These are phyloP conservation scores for Eciton burchellii DNA, from an alignment of 1,140 invertebrate genomes.

Conservation along the genomic window DNA sequence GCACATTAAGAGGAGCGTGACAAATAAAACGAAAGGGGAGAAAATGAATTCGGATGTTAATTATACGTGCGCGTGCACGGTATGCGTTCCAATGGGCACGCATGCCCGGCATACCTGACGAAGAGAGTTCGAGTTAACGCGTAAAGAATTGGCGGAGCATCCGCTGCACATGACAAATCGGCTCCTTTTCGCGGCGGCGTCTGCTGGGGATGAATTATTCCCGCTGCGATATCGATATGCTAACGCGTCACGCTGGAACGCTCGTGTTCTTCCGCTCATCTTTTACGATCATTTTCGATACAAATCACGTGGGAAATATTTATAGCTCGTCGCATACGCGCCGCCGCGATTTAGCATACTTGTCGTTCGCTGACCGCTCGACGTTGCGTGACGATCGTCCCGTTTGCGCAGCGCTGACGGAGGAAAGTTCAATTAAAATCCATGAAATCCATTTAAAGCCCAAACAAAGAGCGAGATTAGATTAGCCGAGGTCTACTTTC, in stretches of 20 bases:
- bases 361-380: background rate
- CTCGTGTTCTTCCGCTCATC: background rate
- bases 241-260: constrained; percentile 2
- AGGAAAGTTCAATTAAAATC: background rate
- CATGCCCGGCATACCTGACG: constrained; percentile 63
- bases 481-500: background rate
- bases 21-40: constrained; percentile 36
- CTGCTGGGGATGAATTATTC: constrained; percentile 37
- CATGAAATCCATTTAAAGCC: background rate
- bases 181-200: constrained; percentile 26
- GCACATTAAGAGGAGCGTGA: background rate
- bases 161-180: constrained; percentile 30
- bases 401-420: background rate
- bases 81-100: constrained; percentile 57
- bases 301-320: constrained; percentile 15
- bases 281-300: constrained; percentile 28
- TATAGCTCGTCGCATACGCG: background rate
- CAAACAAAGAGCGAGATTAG: background rate
- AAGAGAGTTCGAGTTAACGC: constrained; percentile 51
- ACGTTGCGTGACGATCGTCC: no score
- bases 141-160: constrained; percentile 62
- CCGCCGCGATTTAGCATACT: background rate
- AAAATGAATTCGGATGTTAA: constrained; percentile 59
- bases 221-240: constrained; percentile 20
- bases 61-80: constrained; percentile 51